Base-by-base conservation (phyloP, 2,113 vertebrate species). In the Pelvicachromis taeniatus region DNA sequence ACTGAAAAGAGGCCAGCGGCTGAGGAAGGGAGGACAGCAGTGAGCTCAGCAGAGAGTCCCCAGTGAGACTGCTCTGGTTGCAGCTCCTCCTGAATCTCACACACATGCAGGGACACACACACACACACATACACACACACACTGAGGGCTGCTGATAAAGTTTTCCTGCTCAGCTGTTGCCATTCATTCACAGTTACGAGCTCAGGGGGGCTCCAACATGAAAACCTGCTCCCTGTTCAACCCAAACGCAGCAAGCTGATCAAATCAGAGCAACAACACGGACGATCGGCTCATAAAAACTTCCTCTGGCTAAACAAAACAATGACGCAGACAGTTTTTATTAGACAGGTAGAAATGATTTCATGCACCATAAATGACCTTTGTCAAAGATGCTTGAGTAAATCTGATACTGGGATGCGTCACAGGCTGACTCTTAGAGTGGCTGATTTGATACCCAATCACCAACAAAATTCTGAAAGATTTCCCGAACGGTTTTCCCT, bases 81-180 rank as follows among this genome's bases (percentile, higher is more conserved):
- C 92, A 88, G 94, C 94, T 92, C 93, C 92, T 91, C 87, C 92
- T 92, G 90, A 88, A 90, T 90, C 85, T 82, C 56, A 4, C 81
- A n/a, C 86, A 21, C 50, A 31, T 73, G 19, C 80, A 35, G 33
- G 6, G 45, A 23, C 53, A 65, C 82, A 83, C 77, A 9, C 70
- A 5, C 81, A 40, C 50, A 8, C 42, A 45, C 83, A 83, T 23
- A 61, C 89, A 82, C 83, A 83, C 45, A 82, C 26, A 81, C 83
- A 65, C 61, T 38, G 80, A 91, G 87, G 80, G 83, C 54, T 88
- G 91, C 90, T 85, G 92, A 95, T 94, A 92, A 95, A 94, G 94
- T 93, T 93, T 91, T 95, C 92, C 91, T 84, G 93, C 92, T 96
- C 96, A 96, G 96, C 95, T 96, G 96, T 96, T 96, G 94, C 95